These are phyloP conservation scores for Potorous gilbertii DNA, from an alignment of 2,797 vertebrate species.

Conservation along the genomic window DNA sequence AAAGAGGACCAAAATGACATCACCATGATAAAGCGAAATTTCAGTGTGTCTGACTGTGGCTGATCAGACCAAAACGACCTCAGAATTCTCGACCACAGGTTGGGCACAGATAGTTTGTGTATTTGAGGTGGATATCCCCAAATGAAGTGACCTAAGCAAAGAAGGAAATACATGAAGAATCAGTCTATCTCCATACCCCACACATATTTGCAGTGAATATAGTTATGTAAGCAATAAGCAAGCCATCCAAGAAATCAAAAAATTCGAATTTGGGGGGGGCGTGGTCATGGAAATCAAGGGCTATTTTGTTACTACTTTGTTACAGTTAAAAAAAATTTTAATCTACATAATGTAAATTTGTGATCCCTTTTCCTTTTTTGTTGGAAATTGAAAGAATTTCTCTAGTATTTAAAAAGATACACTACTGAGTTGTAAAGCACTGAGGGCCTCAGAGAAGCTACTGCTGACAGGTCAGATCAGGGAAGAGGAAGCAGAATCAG, in stretches of 20 bases:
- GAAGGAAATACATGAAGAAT: background rate
- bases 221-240: background rate
- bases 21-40: no score
- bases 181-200: background rate
- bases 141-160: background rate
- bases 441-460: background rate
- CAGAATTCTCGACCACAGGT: no score
- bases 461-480: background rate
- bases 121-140: no score
- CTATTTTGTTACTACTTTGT: background rate
- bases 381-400: background rate
- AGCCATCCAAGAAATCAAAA: background rate
- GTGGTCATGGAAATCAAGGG: background rate
- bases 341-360: background rate
- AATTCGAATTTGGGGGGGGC: background rate
- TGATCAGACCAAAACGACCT: no score
- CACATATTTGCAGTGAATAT: background rate
- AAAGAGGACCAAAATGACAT: no score
- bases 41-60: no score
- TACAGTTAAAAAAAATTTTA: background rate
- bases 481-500: background rate
- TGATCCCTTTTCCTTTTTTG: background rate
- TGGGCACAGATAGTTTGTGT: no score
- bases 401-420: background rate
- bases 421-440: no score